Conservation (phyloP, 2,888 invertebrate genomes). For the Portevinia maculata region DNA sequence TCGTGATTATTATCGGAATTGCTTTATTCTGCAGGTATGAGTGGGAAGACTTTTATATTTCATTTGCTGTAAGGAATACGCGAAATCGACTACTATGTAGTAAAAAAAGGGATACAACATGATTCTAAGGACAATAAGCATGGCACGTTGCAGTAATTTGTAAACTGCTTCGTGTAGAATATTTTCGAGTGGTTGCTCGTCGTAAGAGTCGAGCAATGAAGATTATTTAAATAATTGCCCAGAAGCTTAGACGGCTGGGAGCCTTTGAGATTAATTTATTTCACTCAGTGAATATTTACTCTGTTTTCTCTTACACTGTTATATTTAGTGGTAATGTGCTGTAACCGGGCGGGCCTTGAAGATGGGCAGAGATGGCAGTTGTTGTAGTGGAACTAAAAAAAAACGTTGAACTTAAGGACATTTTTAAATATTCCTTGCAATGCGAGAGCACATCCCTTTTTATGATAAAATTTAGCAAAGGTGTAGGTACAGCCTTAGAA, state of each 20-base stretch:
- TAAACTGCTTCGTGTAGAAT: constrained; percentile 36
- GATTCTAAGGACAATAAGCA: constrained; percentile 9
- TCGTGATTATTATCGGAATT: constrained; percentile 10
- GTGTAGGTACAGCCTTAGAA: no score
- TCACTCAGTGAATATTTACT: constrained; percentile 6
- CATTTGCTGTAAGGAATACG: constrained; percentile 35
- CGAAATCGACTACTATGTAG: neutral
- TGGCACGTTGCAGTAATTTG: constrained; percentile 45
- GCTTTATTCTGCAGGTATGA: constrained; percentile 10
- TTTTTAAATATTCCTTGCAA: no score
- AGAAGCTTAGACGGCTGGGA: constrained; percentile 1
- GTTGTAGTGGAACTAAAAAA: no score
- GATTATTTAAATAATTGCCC: constrained; percentile 23
- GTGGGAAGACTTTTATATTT: constrained; percentile 35
- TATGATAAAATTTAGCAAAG: no score
- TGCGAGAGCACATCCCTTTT: no score
- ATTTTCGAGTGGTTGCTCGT: constrained; percentile 32
- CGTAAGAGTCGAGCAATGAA: constrained; percentile 1
- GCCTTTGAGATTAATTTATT: constrained; percentile 1
- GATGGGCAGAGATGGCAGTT: no score
- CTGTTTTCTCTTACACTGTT: no score
- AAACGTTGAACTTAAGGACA: no score
- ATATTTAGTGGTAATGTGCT: no score
- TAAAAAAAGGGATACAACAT: neutral
- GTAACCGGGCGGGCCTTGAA: no score